phyloP scores from a whole-genome alignment of 1,140 invertebrate genomes.

The Zaprionus capensis region DNA sequence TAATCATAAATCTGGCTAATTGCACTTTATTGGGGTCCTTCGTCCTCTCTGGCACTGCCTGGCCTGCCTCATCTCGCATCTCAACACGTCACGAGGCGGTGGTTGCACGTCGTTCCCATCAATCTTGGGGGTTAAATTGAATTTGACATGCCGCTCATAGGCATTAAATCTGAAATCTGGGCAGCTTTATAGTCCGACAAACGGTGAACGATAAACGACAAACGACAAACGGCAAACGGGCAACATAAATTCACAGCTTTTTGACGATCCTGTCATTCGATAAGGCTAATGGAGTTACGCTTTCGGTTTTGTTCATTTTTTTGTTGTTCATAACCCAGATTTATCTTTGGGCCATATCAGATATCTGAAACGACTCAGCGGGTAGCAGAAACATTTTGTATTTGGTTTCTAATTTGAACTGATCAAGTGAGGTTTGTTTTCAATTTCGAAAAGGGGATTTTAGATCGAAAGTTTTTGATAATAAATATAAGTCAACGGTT shows the following conservation, averaged over 20 bases:
- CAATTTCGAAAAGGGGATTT: background rate
- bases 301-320: background rate
- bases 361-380: constrained; percentile 4
- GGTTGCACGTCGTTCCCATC: constrained; percentile 44
- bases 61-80: background rate
- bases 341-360: background rate
- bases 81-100: constrained; percentile 18
- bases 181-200: constrained; percentile 52
- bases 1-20: constrained; percentile 84
- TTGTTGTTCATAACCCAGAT: background rate
- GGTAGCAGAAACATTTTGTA: background rate
- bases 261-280: constrained; percentile 62
- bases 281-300: constrained; percentile 68
- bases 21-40: constrained; percentile 80
- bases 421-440: background rate
- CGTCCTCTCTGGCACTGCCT: constrained; percentile 1
- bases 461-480: background rate
- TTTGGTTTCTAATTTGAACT: constrained; percentile 1
- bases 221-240: constrained; percentile 33
- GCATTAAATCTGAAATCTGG: constrained; percentile 73
- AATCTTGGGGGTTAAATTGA: constrained; percentile 73
- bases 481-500: background rate
- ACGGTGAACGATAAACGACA: constrained; percentile 26
- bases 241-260: constrained; percentile 71
- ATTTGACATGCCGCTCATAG: constrained; percentile 76